phyloP scores from a whole-genome alignment of 2,888 invertebrate genomes.

The Allophyes oxyacanthae region DNA sequence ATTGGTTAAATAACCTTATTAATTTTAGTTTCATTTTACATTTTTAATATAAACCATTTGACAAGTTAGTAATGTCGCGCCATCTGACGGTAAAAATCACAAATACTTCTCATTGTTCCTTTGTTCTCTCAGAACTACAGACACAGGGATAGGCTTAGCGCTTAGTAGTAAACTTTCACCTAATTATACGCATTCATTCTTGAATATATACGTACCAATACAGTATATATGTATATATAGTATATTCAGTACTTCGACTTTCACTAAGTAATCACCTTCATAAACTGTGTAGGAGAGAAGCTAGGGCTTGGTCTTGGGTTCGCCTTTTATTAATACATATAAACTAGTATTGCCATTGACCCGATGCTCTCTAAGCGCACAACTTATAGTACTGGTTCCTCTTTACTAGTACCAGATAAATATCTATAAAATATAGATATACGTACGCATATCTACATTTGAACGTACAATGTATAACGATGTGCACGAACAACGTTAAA shows the following conservation, averaged over 20 bases:
- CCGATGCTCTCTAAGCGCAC: conserved; percentile 25
- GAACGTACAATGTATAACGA: too few species aligned
- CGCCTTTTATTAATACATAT: conserved; percentile 40
- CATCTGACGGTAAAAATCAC: too few species aligned
- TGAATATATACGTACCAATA: too few species aligned
- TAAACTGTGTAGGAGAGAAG: conserved; percentile 47
- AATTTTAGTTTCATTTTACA: not conserved
- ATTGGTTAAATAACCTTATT: too few species aligned
- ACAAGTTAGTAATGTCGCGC: not conserved
- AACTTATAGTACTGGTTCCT: conserved; percentile 35
- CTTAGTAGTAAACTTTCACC: conserved; percentile 45
- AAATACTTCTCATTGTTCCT: conserved; percentile 7
- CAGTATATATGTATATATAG: not conserved
- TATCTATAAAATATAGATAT: too few species aligned
- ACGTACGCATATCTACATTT: too few species aligned
- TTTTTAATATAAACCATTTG: not conserved
- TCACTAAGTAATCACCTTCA: conserved; percentile 51
- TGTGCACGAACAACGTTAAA: too few species aligned
- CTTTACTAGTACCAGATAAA: not conserved
- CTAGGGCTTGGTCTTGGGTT: conserved; percentile 26
- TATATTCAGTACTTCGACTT: conserved; percentile 39
- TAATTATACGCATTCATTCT: conserved; percentile 46
- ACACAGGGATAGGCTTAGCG: conserved; percentile 34
- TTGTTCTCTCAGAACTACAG: conserved; percentile 27
- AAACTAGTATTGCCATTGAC: conserved; percentile 47